Base-by-base conservation (phyloP, 2,888 invertebrate genomes). In the Microplitis manilae region DNA sequence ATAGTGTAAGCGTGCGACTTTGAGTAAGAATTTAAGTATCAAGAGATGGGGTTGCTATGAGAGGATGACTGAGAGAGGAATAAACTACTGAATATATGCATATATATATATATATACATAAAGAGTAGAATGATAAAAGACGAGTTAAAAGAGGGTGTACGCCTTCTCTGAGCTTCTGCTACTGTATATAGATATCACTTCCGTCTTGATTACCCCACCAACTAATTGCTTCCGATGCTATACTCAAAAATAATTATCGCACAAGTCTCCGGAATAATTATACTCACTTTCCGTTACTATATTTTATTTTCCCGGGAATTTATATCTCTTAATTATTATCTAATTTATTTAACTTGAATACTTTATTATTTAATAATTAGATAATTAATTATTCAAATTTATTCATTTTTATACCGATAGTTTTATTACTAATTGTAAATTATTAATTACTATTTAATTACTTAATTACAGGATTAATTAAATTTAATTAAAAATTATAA, bases 181-280 rank as follows among this genome's bases (percentile, higher is more conserved):
- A 13, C 50, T 50, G 9, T 50, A 50, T 50, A 50, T 50, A 50
- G 20, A 41, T 17, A 77, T 68, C 68, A 72, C 72, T 68, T 68
- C 70, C 69, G 62, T 62, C 77, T 74, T 65, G 73, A 73, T 77
- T 77, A 77, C 73, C 60, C 73, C 60, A 6, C 38, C 65, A 39
- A 64, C 73, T 73, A 77, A 77, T 77, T 77, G 73, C 73, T 77
- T 77, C 69, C 71, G 20, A 50, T 70, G 15, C 20, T 70, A 20
- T n/a, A 20, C 8, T 41, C 60, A 61, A 68, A 62, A 73, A 73
- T 77, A 50, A 50, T 50, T 50, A 8, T 50, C 50, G 50, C 50
- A 50, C 50, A 50, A 50, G 50, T 50, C 50, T 50, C 13, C 13
- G 50, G 4, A 13, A 50, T 50, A 50, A 50, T 50, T 50, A 13